Conservation (phyloP, 2,888 invertebrate genomes). For the Phyllotreta striolata region DNA sequence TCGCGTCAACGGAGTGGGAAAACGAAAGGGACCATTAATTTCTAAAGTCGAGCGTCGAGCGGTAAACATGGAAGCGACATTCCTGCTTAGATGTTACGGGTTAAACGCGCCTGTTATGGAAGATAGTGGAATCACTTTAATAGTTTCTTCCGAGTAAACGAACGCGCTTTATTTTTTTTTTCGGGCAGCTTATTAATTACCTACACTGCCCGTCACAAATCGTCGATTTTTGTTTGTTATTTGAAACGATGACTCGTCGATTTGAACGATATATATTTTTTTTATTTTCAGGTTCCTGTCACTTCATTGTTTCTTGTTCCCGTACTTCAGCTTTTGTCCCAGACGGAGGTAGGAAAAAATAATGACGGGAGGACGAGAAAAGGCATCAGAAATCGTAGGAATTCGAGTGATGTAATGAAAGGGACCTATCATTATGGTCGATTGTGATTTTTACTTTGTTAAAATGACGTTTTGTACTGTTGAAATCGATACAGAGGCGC, state of each 20-base stretch:
- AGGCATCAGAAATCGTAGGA: slow-evolving; percentile 34
- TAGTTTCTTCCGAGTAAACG: too few species aligned
- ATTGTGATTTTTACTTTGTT: slow-evolving; percentile 27
- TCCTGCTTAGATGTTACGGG: slow-evolving; percentile 1
- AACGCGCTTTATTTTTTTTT: too few species aligned
- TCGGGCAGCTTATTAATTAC: too few species aligned
- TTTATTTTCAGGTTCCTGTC: slow-evolving; percentile 80
- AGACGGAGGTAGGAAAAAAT: slow-evolving; percentile 37
- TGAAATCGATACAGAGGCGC: slow-evolving; percentile 4
- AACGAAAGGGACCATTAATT: slow-evolving; percentile 16
- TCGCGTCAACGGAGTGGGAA: too few species aligned
- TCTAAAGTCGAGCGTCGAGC: slow-evolving; percentile 14
- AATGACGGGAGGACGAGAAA: slow-evolving; percentile 5
- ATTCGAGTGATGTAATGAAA: slow-evolving; percentile 33
- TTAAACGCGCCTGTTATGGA: too few species aligned
- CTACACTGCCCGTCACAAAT: too few species aligned
- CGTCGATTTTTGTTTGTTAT: slow-evolving; percentile 33
- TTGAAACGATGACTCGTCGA: slow-evolving; percentile 44
- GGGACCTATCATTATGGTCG: slow-evolving; percentile 37
- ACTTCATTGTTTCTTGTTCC: slow-evolving; percentile 88
- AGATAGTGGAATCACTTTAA: too few species aligned
- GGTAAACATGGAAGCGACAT: slow-evolving; percentile 26
- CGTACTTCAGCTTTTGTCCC: slow-evolving; percentile 79
- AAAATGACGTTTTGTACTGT: slow-evolving; percentile 8
- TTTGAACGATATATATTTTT: slow-evolving; percentile 41